Evolutionary conservation across 2,113 vertebrate genomes (phyloP).

Genomic region (Phasianus colchicus): DNA sequence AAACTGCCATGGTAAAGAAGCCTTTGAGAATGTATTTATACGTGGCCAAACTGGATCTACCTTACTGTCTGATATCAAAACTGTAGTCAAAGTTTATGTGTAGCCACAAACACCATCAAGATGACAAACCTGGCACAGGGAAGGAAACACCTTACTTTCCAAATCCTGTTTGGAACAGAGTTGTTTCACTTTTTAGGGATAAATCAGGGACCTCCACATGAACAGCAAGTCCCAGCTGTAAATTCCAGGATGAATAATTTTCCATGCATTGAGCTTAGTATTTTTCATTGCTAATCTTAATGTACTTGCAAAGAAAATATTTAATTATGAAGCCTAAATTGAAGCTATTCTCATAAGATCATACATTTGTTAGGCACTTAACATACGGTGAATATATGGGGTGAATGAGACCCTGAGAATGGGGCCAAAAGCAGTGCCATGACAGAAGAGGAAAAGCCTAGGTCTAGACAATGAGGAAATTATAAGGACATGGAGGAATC

Average conservation of each 20-base stretch:
- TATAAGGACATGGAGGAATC: neutral
- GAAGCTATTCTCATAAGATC: slow-evolving; percentile 10
- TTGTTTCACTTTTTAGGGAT: neutral
- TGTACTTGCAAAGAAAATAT: neutral
- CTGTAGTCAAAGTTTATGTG: neutral
- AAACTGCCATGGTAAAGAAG: neutral
- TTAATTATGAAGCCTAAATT: neutral
- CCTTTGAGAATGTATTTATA: neutral
- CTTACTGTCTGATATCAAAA: neutral
- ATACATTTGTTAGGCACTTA: neutral
- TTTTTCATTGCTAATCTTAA: neutral
- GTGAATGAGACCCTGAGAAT: neutral
- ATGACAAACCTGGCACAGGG: neutral
- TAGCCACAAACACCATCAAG: neutral
- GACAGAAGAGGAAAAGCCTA: neutral
- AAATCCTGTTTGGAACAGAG: neutral
- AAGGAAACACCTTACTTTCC: neutral
- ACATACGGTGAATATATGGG: neutral
- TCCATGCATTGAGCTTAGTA: neutral
- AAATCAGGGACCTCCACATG: neutral
- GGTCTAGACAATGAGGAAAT: neutral
- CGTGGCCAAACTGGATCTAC: neutral
- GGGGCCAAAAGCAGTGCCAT: neutral
- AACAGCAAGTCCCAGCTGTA: neutral
- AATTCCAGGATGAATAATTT: neutral